Conservation (phyloP, 2,113 vertebrate genomes). For the Psilopsiagon aymara region DNA sequence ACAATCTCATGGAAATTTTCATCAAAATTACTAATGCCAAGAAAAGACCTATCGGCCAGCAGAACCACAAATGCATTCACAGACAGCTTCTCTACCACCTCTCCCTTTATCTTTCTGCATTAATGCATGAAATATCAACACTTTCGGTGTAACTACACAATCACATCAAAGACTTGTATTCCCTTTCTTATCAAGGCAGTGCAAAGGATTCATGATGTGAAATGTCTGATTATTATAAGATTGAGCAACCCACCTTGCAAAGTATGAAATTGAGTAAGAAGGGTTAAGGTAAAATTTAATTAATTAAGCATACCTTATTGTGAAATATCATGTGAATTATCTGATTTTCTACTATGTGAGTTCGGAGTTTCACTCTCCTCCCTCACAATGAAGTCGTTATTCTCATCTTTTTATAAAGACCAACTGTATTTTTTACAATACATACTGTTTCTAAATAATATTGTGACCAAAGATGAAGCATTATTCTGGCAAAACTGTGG, state of each 20-base stretch:
- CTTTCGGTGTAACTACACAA: neutral
- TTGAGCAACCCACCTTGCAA: neutral
- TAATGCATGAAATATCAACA: neutral
- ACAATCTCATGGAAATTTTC: neutral
- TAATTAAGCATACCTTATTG: neutral
- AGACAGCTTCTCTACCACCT: neutral
- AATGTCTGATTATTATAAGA: neutral
- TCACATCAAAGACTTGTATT: neutral
- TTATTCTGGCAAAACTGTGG: neutral
- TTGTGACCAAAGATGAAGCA: neutral
- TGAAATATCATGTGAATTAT: neutral
- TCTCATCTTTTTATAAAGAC: neutral
- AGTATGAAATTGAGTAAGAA: neutral
- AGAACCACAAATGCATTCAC: neutral
- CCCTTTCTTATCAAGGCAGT: neutral
- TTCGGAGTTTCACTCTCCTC: neutral
- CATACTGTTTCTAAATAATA: neutral
- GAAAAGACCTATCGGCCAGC: neutral
- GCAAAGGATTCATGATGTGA: neutral
- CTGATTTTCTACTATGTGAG: neutral
- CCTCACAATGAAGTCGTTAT: neutral
- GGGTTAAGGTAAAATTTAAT: neutral
- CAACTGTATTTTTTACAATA: neutral
- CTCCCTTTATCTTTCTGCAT: neutral
- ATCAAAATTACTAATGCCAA: neutral